Evolutionary conservation across 2,888 invertebrate genomes (phyloP).

Genomic region (Phlogophora meticulosa): DNA sequence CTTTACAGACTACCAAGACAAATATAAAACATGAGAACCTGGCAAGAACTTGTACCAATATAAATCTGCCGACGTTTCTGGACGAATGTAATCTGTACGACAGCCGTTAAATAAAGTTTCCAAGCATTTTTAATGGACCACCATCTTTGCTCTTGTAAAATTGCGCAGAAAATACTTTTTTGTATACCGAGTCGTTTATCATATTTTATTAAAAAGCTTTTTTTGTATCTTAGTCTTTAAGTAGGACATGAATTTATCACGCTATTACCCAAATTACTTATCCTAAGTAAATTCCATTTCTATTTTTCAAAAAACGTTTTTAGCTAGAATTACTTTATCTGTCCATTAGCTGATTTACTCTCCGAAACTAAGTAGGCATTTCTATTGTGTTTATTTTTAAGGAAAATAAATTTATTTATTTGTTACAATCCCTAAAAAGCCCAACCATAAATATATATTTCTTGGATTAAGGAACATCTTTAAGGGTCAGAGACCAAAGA

Average conservation of each 20-base stretch:
- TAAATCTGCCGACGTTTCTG: background rate
- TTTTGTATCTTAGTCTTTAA: constrained; percentile 31
- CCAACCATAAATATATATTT: background rate
- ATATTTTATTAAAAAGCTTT: constrained; percentile 39
- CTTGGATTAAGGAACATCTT: background rate
- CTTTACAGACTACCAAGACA: background rate
- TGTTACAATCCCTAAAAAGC: background rate
- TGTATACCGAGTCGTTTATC: constrained; percentile 34
- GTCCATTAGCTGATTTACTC: constrained; percentile 48
- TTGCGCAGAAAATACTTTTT: constrained; percentile 4
- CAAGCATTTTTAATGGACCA: constrained; percentile 23
- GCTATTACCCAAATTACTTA: constrained; percentile 49
- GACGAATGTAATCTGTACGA: constrained; percentile 12
- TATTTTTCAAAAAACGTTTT: constrained; percentile 48
- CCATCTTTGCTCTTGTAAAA: background rate
- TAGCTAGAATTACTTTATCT: constrained; percentile 48
- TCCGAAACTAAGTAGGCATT: constrained; percentile 42
- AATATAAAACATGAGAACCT: background rate
- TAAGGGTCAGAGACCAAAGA: background rate
- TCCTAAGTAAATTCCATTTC: constrained; percentile 48
- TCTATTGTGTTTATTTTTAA: constrained; percentile 35
- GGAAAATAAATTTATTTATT: constrained; percentile 20
- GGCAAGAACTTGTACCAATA: background rate
- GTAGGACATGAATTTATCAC: constrained; percentile 51
- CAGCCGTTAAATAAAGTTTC: constrained; percentile 6